Percentiles rank a stretch among this genome's conserved stretches.
These are phyloP conservation scores for Trisateles emortualis DNA, from an alignment of 2,888 invertebrate genomes.

Conservation along the genomic window DNA sequence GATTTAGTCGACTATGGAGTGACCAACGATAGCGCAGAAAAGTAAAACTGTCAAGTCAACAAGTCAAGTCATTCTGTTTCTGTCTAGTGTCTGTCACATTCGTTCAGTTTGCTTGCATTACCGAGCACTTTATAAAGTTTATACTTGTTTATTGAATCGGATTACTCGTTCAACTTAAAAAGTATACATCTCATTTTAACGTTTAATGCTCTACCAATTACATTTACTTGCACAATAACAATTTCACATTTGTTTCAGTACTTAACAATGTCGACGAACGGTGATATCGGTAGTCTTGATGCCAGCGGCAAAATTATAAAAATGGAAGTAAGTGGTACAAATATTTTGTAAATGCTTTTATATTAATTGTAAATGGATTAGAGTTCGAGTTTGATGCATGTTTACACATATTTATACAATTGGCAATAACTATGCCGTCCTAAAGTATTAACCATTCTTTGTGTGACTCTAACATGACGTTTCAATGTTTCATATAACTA, in stretches of 20 bases:
- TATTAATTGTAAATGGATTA: not conserved
- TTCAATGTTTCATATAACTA: too few species aligned
- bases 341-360: not conserved
- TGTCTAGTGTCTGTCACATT: too few species aligned
- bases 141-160: conserved; percentile 19
- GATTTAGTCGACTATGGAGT: too few species aligned
- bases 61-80: conserved; percentile 36
- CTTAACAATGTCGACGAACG: conserved; percentile 74
- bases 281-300: conserved; percentile 76
- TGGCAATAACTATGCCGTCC: too few species aligned
- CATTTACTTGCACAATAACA: conserved; percentile 11
- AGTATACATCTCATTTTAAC: conserved; percentile 7
- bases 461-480: too few species aligned
- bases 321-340: conserved; percentile 84
- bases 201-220: not conserved
- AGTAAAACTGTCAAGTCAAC: conserved; percentile 24
- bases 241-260: conserved; percentile 36
- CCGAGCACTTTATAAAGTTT: conserved; percentile 22
- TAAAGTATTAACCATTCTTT: too few species aligned
- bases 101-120: conserved; percentile 52
- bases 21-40: not conserved
- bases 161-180: conserved; percentile 9
- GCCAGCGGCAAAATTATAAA: conserved; percentile 84
- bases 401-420: too few species aligned
- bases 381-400: too few species aligned